Evolutionary conservation across 2,797 vertebrate genomes (phyloP).

Genomic region (Hypotaenidia philippensis): DNA sequence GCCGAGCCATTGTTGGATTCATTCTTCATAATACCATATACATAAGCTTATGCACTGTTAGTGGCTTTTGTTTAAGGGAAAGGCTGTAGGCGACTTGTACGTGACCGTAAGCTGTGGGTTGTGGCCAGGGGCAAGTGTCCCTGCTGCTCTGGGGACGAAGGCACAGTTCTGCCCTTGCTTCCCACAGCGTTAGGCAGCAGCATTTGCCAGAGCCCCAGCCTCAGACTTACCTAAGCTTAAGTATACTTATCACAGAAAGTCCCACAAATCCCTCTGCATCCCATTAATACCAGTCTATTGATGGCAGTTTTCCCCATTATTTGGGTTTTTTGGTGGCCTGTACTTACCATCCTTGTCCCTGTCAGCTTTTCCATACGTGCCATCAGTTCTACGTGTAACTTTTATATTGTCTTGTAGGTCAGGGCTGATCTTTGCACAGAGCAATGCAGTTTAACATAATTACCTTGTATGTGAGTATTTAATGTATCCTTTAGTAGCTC

Average conservation of each 20-base stretch:
- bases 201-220: not conserved
- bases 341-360: not conserved
- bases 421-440: not conserved
- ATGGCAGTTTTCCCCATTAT: not conserved
- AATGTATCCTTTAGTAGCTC: not conserved
- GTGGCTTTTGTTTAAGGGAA: not conserved
- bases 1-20: not conserved
- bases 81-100: not conserved
- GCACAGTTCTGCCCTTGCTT: not conserved
- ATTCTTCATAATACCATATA: not conserved
- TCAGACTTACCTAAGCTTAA: not conserved
- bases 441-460: not conserved
- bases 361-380: not conserved
- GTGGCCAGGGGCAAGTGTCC: not conserved
- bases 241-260: not conserved
- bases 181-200: not conserved
- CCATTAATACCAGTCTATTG: not conserved
- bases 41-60: not conserved
- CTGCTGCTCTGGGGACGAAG: not conserved
- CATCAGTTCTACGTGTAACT: not conserved
- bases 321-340: not conserved
- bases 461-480: not conserved
- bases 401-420: not conserved
- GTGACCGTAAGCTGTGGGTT: not conserved
- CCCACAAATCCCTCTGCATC: accelerated